Conservation (phyloP, 1,140 invertebrate species). For the Drosophila prosaltans region DNA sequence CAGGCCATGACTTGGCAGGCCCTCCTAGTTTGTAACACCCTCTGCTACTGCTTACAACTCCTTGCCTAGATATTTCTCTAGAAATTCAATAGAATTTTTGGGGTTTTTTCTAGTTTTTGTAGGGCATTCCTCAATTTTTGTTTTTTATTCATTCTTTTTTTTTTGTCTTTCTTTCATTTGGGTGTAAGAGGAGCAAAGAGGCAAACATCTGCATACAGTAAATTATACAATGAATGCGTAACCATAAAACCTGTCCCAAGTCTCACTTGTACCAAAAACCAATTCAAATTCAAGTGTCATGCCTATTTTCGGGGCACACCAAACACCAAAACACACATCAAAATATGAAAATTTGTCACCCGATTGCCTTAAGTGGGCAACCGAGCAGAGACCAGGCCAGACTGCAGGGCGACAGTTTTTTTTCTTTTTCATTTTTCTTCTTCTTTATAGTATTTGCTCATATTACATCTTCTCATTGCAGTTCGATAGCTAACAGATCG, state of each 20-base stretch:
- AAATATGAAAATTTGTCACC: slow-evolving; percentile 66
- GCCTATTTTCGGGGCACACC: slow-evolving; percentile 64
- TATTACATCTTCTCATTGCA: slow-evolving; percentile 60
- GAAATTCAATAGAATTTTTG: slow-evolving; percentile 73
- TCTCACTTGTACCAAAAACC: slow-evolving; percentile 14
- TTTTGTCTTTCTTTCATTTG: neutral
- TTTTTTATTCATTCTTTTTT: neutral
- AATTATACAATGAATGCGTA: slow-evolving; percentile 68
- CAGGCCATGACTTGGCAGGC: slow-evolving; percentile 32
- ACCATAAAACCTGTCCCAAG: slow-evolving; percentile 72
- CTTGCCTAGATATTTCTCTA: slow-evolving; percentile 48
- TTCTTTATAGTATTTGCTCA: slow-evolving; percentile 66
- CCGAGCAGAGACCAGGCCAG: slow-evolving; percentile 48
- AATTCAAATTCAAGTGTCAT: slow-evolving; percentile 75
- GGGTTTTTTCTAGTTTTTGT: slow-evolving; percentile 3
- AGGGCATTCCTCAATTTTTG: slow-evolving; percentile 44
- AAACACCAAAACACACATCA: slow-evolving; percentile 30
- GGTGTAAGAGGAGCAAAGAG: slow-evolving; percentile 35
- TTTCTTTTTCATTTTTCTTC: neutral
- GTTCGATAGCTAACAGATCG: slow-evolving; percentile 39
- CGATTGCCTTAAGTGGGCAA: slow-evolving; percentile 60
- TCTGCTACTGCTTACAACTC: neutral
- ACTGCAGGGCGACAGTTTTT: slow-evolving; percentile 69
- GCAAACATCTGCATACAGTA: slow-evolving; percentile 71
- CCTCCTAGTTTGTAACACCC: neutral